These are phyloP conservation scores for Ochotona curzoniae DNA, from an alignment of 2,113 vertebrate species.

Conservation along the genomic window DNA sequence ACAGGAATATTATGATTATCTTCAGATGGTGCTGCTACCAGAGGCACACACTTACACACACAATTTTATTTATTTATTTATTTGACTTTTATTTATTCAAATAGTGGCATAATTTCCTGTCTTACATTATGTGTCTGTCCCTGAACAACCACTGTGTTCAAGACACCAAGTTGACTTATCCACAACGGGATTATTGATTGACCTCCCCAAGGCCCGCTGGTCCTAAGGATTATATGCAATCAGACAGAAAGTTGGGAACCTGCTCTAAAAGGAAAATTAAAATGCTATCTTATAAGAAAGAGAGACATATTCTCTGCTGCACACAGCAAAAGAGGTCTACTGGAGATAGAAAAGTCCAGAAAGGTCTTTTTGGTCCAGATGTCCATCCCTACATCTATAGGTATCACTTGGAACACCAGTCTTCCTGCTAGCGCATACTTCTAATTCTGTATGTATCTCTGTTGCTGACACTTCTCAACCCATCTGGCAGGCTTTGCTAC, in stretches of 20 bases:
- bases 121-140: not conserved
- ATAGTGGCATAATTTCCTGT: not conserved
- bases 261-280: not conserved
- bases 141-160: not conserved
- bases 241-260: not conserved
- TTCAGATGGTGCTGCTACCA: not conserved
- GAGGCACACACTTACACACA: not conserved
- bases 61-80: not conserved
- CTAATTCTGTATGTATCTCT: not conserved
- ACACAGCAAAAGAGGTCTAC: not conserved
- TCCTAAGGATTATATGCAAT: not conserved
- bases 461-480: not conserved
- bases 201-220: not conserved
- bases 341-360: not conserved
- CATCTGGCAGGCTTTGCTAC: not conserved
- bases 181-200: not conserved
- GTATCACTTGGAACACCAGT: not conserved
- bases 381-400: not conserved
- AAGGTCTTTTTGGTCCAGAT: not conserved
- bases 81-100: too few species aligned
- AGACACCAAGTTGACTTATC: not conserved
- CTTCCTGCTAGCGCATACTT: not conserved
- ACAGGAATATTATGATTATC: not conserved
- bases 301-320: not conserved
- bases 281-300: not conserved